Conservation (phyloP, 2,888 invertebrate species). For the Odontocerum albicorne region DNA sequence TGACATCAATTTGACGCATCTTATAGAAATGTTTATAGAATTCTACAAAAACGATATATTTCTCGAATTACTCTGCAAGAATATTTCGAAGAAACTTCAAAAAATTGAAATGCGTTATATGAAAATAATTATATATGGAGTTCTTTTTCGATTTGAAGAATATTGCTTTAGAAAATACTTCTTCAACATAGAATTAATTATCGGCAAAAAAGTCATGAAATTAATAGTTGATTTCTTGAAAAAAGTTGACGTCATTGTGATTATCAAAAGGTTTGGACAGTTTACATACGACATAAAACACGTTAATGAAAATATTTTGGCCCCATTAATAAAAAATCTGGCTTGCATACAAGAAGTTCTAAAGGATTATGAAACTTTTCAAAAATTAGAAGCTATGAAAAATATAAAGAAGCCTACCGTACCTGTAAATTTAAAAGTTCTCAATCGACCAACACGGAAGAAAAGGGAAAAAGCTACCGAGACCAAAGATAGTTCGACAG, state of each 20-base stretch:
- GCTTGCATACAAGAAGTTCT: slow-evolving; percentile 52
- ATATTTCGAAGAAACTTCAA: slow-evolving; percentile 1
- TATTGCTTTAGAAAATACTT: slow-evolving; percentile 15
- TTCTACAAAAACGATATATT: slow-evolving; percentile 9
- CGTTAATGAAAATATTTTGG: slow-evolving; percentile 53
- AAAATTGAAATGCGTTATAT: slow-evolving; percentile 1
- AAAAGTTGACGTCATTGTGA: slow-evolving; percentile 50
- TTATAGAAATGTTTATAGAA: slow-evolving; percentile 23
- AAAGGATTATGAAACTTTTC: slow-evolving; percentile 46
- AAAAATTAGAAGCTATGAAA: slow-evolving; percentile 44
- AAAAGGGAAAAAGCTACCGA: slow-evolving; percentile 38
- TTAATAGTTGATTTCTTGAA: slow-evolving; percentile 50
- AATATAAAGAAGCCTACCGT: slow-evolving; percentile 46
- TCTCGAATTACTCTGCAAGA: slow-evolving; percentile 1
- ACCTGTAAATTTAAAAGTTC: slow-evolving; percentile 47
- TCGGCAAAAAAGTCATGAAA: slow-evolving; percentile 47
- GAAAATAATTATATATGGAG: slow-evolving; percentile 16
- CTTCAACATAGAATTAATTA: slow-evolving; percentile 52
- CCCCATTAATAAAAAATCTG: slow-evolving; percentile 54
- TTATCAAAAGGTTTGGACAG: slow-evolving; percentile 52
- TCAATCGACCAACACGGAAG: slow-evolving; percentile 39
- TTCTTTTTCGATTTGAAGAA: slow-evolving; percentile 15
- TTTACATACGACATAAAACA: slow-evolving; percentile 54
- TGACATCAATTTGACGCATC: not conserved
- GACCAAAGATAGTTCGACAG: not conserved